These are phyloP conservation scores for Ginglymostoma cirratum DNA, from an alignment of 2,113 vertebrate genomes.

Conservation along the genomic window DNA sequence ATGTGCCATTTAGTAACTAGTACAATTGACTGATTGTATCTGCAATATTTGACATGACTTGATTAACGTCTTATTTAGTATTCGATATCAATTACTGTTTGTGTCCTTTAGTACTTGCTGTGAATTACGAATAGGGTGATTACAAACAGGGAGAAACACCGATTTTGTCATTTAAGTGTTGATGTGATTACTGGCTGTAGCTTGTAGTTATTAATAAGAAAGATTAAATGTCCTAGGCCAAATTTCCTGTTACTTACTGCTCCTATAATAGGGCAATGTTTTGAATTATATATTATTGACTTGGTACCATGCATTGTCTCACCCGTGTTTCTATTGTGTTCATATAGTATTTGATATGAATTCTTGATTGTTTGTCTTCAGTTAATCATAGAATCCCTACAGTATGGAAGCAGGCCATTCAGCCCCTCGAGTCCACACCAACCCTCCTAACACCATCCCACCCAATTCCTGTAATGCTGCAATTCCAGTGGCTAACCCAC, in stretches of 20 bases:
- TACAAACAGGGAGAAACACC: background rate
- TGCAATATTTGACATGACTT: background rate
- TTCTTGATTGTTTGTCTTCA: too few relatives aligned
- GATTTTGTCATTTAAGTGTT: background rate
- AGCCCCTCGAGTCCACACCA: too few relatives aligned
- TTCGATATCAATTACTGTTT: background rate
- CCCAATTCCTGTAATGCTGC: too few relatives aligned
- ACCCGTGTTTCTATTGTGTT: too few relatives aligned
- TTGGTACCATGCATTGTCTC: background rate
- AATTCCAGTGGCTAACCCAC: too few relatives aligned
- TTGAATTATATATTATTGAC: background rate
- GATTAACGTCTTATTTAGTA: background rate
- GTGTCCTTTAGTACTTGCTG: background rate
- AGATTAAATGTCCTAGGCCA: background rate
- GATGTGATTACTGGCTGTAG: background rate
- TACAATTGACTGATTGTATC: too few relatives aligned
- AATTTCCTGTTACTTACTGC: background rate
- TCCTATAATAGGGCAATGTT: background rate
- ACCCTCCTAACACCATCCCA: too few relatives aligned
- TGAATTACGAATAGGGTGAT: background rate
- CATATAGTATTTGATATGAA: too few relatives aligned
- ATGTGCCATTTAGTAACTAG: too few relatives aligned
- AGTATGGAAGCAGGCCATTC: too few relatives aligned
- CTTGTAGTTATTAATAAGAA: background rate
- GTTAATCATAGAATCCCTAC: too few relatives aligned